Conservation (phyloP, 2,113 vertebrate species). For the Corvus cornix region DNA sequence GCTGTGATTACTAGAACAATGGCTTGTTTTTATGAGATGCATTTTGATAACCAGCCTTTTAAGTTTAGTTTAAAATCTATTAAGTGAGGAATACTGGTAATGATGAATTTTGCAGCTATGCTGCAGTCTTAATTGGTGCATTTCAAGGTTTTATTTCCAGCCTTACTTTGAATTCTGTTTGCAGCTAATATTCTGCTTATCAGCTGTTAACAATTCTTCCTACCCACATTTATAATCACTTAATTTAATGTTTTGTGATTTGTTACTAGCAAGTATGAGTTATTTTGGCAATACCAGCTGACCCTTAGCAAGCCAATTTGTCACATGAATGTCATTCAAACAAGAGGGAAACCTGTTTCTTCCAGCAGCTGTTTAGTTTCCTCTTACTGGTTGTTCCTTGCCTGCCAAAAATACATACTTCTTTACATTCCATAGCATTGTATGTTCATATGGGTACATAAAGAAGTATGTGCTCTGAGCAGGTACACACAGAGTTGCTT, state of each 20-base stretch:
- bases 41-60: not conserved
- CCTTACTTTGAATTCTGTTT: conserved; percentile 8
- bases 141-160: not conserved
- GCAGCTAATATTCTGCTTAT: not conserved
- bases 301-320: conserved; percentile 52
- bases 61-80: not conserved
- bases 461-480: conserved; percentile 99
- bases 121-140: not conserved
- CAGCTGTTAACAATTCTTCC: not conserved
- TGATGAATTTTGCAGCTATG: not conserved
- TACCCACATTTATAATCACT: not conserved
- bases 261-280: conserved; percentile 27
- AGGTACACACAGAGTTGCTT: conserved; percentile 74
- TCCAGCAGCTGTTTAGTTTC: conserved; percentile 64
- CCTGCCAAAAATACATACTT: conserved; percentile 99
- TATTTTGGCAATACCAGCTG: conserved; percentile 49
- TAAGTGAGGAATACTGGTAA: not conserved
- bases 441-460: conserved; percentile 99
- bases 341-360: conserved; percentile 58
- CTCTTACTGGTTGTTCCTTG: conserved; percentile 71
- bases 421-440: conserved; percentile 99
- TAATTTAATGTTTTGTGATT: conserved; percentile 25
- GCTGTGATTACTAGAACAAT: not conserved
- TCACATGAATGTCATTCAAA: conserved; percentile 57
- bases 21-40: not conserved